phyloP scores from a whole-genome alignment of 1,140 invertebrate species.

The Papilio aristodemus region DNA sequence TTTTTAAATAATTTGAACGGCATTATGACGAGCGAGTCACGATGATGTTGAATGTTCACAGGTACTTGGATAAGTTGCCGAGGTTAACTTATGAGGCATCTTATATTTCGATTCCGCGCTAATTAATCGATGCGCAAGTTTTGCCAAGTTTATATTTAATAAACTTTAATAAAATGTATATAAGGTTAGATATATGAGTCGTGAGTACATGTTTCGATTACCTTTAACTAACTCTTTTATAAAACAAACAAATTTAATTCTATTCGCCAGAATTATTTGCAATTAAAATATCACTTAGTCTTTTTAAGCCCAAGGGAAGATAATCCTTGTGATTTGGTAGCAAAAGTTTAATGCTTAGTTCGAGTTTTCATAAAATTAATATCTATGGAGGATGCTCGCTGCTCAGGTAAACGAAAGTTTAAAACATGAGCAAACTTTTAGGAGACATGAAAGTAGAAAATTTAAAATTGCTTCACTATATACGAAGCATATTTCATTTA shows the following conservation, averaged over 20 bases:
- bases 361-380: conserved; percentile 67
- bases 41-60: too few species aligned
- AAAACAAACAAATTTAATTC: not conserved
- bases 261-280: not conserved
- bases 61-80: too few species aligned
- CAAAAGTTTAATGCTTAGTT: conserved; percentile 49
- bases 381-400: conserved; percentile 44
- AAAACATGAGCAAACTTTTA: conserved; percentile 62
- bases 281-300: conserved; percentile 18
- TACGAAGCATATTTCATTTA: not conserved
- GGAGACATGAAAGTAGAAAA: conserved; percentile 67
- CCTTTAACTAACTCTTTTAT: too few species aligned
- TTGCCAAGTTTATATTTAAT: too few species aligned
- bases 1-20: too few species aligned
- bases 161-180: too few species aligned
- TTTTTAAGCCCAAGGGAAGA: conserved; percentile 5
- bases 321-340: conserved; percentile 39
- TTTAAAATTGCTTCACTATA: conserved; percentile 57
- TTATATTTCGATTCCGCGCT: too few species aligned
- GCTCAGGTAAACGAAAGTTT: conserved; percentile 67
- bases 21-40: too few species aligned
- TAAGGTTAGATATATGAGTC: too few species aligned
- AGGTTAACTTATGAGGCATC: too few species aligned
- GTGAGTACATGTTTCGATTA: too few species aligned
- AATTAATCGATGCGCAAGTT: too few species aligned